Evolutionary conservation across 35 echinoderm and acorn worm species (phyloP).

Genomic region (Eucidaris tribuloides): DNA sequence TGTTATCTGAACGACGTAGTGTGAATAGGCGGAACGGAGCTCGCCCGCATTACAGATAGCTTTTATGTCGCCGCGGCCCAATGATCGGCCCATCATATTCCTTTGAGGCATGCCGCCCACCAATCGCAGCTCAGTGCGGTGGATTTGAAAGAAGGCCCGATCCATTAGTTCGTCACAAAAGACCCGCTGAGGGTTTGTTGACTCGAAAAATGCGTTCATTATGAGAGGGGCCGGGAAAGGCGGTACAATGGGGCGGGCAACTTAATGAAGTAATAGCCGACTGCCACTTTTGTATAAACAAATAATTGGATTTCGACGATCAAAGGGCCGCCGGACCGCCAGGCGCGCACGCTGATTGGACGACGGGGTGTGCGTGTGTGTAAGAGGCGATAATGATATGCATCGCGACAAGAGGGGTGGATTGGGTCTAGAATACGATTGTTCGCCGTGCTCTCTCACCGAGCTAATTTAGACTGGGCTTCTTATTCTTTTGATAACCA

Average conservation of each 20-base stretch:
- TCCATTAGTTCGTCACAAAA: slow-evolving; percentile 66
- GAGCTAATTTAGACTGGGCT: slow-evolving; percentile 9
- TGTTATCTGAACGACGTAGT: slow-evolving; percentile 33
- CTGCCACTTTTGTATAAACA: slow-evolving; percentile 81
- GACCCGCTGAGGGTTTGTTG: slow-evolving; percentile 62
- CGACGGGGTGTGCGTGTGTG: slow-evolving; percentile 3
- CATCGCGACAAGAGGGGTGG: slow-evolving; percentile 1
- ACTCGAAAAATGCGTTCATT: slow-evolving; percentile 75
- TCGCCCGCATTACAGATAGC: slow-evolving; percentile 20
- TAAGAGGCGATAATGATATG: slow-evolving; percentile 39
- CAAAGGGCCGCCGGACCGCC: slow-evolving; percentile 45
- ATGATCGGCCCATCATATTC: slow-evolving; percentile 23
- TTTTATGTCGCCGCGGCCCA: slow-evolving; percentile 61
- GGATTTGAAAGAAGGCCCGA: slow-evolving; percentile 51
- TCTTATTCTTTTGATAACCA: background rate
- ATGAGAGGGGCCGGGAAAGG: slow-evolving; percentile 54
- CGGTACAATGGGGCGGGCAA: slow-evolving; percentile 75
- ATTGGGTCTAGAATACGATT: background rate
- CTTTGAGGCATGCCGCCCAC: slow-evolving; percentile 59
- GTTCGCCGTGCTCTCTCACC: background rate
- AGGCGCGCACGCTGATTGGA: slow-evolving; percentile 41
- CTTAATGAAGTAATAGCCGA: slow-evolving; percentile 70
- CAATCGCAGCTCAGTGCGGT: slow-evolving; percentile 40
- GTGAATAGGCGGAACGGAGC: slow-evolving; percentile 40
- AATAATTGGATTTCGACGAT: slow-evolving; percentile 72